Conservation (phyloP, 2,113 vertebrate genomes). For the Oceanites oceanicus region DNA sequence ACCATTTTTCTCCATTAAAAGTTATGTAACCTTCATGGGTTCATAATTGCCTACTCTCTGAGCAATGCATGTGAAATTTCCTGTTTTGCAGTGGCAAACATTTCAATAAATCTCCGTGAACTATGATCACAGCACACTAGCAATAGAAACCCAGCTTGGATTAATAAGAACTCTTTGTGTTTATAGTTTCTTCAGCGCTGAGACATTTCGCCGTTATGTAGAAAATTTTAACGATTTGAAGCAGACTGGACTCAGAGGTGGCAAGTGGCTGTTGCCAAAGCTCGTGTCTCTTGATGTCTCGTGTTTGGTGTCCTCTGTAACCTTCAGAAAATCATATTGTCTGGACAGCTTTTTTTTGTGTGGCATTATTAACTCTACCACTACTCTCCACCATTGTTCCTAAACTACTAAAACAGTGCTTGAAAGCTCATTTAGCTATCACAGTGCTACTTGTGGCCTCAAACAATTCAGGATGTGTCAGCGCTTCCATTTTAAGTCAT, state of each 20-base stretch:
- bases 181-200: background rate
- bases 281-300: background rate
- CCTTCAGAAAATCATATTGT: background rate
- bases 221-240: background rate
- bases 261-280: background rate
- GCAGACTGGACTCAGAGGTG: background rate
- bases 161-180: background rate
- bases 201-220: background rate
- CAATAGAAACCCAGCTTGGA: background rate
- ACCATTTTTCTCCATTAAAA: background rate
- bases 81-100: background rate
- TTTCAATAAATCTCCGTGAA: background rate
- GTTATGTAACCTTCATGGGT: background rate
- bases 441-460: background rate
- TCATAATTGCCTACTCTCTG: background rate
- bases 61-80: background rate
- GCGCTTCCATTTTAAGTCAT: background rate
- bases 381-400: background rate
- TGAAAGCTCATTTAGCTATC: background rate
- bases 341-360: background rate
- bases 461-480: background rate
- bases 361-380: background rate
- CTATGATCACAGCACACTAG: background rate
- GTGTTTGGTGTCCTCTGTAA: background rate
- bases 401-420: background rate